A percentile compares a stretch with the other conserved stretches of the same genome.
phyloP scores from a whole-genome alignment of 2,888 invertebrate genomes.

The Lasioglossum morio region DNA sequence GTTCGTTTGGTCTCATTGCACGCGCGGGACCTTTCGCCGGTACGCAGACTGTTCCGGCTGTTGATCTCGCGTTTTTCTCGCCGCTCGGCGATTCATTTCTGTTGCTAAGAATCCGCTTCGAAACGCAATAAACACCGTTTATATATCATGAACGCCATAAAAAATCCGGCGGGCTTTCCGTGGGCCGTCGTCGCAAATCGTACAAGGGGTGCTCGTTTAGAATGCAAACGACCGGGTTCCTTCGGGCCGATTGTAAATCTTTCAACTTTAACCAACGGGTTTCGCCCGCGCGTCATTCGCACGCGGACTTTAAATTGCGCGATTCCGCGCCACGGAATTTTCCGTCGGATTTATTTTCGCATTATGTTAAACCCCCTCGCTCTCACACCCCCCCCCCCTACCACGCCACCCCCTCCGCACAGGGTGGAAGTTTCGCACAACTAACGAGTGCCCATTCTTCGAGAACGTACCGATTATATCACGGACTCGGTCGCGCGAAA shows the following conservation, averaged over 20 bases:
- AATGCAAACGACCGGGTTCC: slow-evolving; percentile 52
- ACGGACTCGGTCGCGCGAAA: slow-evolving; percentile 15
- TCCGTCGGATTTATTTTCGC: slow-evolving; percentile 52
- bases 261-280: slow-evolving; percentile 43
- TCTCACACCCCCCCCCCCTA: background rate
- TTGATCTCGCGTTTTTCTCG: background rate
- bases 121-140: background rate
- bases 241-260: slow-evolving; percentile 54
- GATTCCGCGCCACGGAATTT: slow-evolving; percentile 45
- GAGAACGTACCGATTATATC: slow-evolving; percentile 52
- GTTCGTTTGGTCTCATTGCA: background rate
- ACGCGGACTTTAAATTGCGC: slow-evolving; percentile 54
- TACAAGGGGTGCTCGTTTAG: slow-evolving; percentile 22
- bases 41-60: background rate
- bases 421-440: slow-evolving; percentile 50
- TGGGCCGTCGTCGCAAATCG: background rate
- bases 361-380: slow-evolving; percentile 37
- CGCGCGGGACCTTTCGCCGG: background rate
- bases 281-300: slow-evolving; percentile 41
- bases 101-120: background rate
- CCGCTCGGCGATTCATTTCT: background rate
- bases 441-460: slow-evolving; percentile 58
- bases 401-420: background rate
- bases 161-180: background rate
- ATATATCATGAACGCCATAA: slow-evolving; percentile 13